A percentile compares a stretch with the other conserved stretches of the same genome.
phyloP scores from a whole-genome alignment of 2,113 vertebrate species.

The Periophthalmus modestus region DNA sequence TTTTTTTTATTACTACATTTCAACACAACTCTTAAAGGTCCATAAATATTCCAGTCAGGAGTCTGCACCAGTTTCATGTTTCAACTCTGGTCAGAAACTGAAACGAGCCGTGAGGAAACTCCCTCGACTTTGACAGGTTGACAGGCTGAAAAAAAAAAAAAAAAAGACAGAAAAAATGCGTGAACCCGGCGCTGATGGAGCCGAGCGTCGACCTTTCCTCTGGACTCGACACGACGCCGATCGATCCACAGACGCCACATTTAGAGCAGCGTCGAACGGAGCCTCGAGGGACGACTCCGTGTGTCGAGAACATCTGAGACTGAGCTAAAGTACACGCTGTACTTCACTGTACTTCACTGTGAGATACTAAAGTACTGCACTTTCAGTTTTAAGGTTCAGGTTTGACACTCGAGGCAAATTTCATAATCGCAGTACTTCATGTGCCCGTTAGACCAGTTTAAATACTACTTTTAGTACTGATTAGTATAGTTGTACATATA shows the following conservation, averaged over 20 bases:
- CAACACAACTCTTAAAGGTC: too few species aligned
- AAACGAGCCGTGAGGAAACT: slow-evolving; percentile 25
- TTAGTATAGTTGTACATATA: too few species aligned
- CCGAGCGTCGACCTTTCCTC: slow-evolving; percentile 66
- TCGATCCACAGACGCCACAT: slow-evolving; percentile 65
- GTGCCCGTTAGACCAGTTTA: too few species aligned
- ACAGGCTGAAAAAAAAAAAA: slow-evolving; percentile 25
- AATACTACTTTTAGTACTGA: too few species aligned
- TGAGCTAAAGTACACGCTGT: neutral
- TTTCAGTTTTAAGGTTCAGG: neutral
- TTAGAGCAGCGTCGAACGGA: slow-evolving; percentile 50
- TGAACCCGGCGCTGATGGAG: slow-evolving; percentile 67
- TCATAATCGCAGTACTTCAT: neutral
- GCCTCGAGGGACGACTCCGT: slow-evolving; percentile 55
- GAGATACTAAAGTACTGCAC: slow-evolving; percentile 26
- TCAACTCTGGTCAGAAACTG: too few species aligned
- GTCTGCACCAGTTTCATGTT: too few species aligned
- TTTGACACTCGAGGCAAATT: neutral
- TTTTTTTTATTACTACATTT: too few species aligned
- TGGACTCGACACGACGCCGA: slow-evolving; percentile 44
- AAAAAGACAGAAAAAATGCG: slow-evolving; percentile 55
- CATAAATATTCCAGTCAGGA: too few species aligned
- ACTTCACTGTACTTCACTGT: too few species aligned
- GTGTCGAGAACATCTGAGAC: too few species aligned
- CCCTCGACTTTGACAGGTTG: slow-evolving; percentile 58